Base-by-base conservation (phyloP, 2,888 invertebrate genomes). In the Epirrhoe alternata region DNA sequence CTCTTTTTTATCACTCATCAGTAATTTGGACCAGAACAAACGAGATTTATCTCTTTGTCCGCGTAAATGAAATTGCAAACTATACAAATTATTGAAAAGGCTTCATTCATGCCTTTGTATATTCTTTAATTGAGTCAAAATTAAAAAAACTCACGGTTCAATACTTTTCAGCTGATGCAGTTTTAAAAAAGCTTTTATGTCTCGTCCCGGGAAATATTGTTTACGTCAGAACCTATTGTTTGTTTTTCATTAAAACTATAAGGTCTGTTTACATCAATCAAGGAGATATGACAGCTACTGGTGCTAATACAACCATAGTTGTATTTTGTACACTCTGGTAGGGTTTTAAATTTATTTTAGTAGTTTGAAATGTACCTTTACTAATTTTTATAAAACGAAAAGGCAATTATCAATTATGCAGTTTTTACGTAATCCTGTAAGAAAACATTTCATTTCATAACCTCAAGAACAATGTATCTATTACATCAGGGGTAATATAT, bases 221-320 rank as follows among this genome's bases (percentile, higher is more conserved):
- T 24, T 24, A 24, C 24, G 35, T 7, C 59, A 33, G 49, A 55
- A n/a, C n/a, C n/a, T 42, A 59, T 54, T 61, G 58, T 66, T 63
- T 66, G 60, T 16, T 61, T 52, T 65, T 68, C 52, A 62, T 65
- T 68, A 62, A 62, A 62, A 60, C 47, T 17, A 12, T 38, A 58
- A 49, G 45, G 10, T 38, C n/a, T 12, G 17, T 57, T 57, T 49
- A 45, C 12, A 57, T 10, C 16, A n/a, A 12, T 30, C 4, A 5
- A 51, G 51, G 30, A 12, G 30, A 1, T 30, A 1, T 30, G 51
- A 47, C 30, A 51, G 51, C 12, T 51, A 38, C 5, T 35, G 14
- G 38, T 12, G 38, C 38, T 6, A 35, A 6, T 17, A 3, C 24
- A 24, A 42, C 12, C 12, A 42, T 12, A 12, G 38, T 12, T 42